Percentiles rank a stretch among this genome's conserved stretches.
Conservation (phyloP, 2,113 vertebrate genomes). For the Laticauda colubrina region DNA sequence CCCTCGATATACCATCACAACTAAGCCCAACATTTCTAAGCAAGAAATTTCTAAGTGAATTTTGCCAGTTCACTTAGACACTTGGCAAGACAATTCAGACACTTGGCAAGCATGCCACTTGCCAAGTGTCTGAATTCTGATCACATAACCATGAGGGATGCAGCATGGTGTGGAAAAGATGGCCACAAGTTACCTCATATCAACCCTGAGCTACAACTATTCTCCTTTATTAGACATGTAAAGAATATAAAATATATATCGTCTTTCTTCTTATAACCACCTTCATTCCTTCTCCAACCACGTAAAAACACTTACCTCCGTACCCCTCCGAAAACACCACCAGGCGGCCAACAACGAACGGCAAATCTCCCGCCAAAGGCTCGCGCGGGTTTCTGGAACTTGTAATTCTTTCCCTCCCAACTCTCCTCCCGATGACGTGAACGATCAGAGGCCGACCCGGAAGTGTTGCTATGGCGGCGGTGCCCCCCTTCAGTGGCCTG, state of each 20-base stretch:
- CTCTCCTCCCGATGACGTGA: not conserved
- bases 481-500: constrained; percentile 60
- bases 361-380: not conserved
- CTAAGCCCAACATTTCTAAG: not conserved
- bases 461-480: constrained; percentile 74
- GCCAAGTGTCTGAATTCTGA: not conserved
- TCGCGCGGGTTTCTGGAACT: not conserved
- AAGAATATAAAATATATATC: too few relatives aligned
- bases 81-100: too few relatives aligned
- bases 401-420: not conserved
- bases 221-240: too few relatives aligned
- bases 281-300: not conserved
- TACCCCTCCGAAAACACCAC: not conserved
- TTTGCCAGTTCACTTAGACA: not conserved
- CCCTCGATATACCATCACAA: not conserved
- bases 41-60: not conserved
- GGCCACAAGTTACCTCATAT: not conserved
- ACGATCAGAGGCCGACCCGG: not conserved
- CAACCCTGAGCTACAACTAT: too few relatives aligned
- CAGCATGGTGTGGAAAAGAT: not conserved
- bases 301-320: not conserved
- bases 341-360: too few relatives aligned
- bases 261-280: not conserved
- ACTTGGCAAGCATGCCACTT: too few relatives aligned
- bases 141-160: not conserved